These are phyloP conservation scores for Halcyon leucocephala DNA, from an alignment of 2,797 vertebrate genomes.

Conservation along the genomic window DNA sequence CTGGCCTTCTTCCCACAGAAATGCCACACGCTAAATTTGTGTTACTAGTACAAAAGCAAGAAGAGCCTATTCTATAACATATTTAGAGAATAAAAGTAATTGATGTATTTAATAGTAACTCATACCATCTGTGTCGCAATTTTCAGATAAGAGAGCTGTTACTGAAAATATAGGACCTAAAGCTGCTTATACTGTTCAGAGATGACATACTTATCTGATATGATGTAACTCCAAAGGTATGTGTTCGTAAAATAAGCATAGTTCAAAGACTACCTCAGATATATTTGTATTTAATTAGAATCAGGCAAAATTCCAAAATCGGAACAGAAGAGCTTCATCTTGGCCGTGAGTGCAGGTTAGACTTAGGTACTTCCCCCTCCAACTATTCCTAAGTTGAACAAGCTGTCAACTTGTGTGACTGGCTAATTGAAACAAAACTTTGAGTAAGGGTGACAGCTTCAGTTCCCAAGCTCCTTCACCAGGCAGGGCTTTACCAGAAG, in stretches of 20 bases:
- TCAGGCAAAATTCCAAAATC: constrained; percentile 66
- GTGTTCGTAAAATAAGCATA: constrained; percentile 63
- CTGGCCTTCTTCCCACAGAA: not conserved
- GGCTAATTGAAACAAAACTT: not conserved
- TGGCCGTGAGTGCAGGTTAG: not conserved
- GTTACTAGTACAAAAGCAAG: constrained; percentile 31
- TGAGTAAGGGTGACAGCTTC: not conserved
- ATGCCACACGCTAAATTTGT: constrained; percentile 3
- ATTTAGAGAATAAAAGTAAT: constrained; percentile 59
- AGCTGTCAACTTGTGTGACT: not conserved
- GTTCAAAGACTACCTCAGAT: constrained; percentile 70
- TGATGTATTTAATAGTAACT: constrained; percentile 66
- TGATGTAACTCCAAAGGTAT: constrained; percentile 68
- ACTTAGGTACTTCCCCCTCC: not conserved
- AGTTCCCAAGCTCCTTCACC: not conserved
- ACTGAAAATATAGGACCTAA: constrained; percentile 64
- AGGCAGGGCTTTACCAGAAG: not conserved
- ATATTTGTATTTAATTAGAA: constrained; percentile 73
- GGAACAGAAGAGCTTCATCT: constrained; percentile 17
- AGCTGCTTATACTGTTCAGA: constrained; percentile 53
- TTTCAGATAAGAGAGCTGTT: constrained; percentile 71
- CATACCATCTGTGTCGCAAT: constrained; percentile 63
- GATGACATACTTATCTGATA: constrained; percentile 74
- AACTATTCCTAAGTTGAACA: not conserved
- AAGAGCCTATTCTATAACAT: constrained; percentile 6